Conservation (phyloP, 2,797 vertebrate species). For the Scarus forsteni region DNA sequence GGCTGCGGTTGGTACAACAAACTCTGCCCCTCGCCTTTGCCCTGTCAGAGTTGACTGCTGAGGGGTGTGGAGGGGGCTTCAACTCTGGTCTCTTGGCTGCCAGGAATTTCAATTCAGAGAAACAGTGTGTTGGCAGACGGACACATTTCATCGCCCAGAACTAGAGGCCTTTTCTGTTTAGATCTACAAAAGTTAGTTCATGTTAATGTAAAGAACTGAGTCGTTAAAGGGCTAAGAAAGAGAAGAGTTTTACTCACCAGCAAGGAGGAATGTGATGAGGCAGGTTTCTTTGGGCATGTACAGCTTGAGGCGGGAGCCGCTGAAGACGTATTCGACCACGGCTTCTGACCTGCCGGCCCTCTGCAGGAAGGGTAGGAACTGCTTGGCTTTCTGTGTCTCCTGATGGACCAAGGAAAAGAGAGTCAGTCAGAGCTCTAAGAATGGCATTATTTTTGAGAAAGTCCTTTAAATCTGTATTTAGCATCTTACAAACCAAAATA, state of each 20-base stretch:
- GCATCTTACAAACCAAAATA: not conserved
- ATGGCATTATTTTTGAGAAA: not conserved
- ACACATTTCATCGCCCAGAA: not conserved
- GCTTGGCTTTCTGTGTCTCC: constrained; percentile 98
- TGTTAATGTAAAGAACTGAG: constrained; percentile 9
- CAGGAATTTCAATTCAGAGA: constrained; percentile 5
- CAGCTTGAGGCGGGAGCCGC: constrained; percentile 95
- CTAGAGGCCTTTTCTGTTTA: not conserved
- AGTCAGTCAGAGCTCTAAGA: not conserved
- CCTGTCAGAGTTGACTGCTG: constrained; percentile 22
- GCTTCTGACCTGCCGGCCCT: constrained; percentile 96
- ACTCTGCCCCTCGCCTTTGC: not conserved
- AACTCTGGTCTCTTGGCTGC: constrained; percentile 17
- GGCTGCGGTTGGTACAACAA: not conserved
- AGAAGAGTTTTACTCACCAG: constrained; percentile 84
- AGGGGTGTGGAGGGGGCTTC: constrained; percentile 4
- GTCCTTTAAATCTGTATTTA: not conserved
- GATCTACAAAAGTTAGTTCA: not conserved
- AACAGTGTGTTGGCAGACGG: not conserved
- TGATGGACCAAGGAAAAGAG: constrained; percentile 50
- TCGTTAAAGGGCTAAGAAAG: constrained; percentile 15
- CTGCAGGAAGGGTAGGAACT: constrained; percentile 97
- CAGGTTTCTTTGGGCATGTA: constrained; percentile 99
- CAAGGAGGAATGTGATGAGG: constrained; percentile 97
- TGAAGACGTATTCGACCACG: constrained; percentile 97